phyloP scores from a whole-genome alignment of 2,797 vertebrate species.

The Choloepus didactylus region DNA sequence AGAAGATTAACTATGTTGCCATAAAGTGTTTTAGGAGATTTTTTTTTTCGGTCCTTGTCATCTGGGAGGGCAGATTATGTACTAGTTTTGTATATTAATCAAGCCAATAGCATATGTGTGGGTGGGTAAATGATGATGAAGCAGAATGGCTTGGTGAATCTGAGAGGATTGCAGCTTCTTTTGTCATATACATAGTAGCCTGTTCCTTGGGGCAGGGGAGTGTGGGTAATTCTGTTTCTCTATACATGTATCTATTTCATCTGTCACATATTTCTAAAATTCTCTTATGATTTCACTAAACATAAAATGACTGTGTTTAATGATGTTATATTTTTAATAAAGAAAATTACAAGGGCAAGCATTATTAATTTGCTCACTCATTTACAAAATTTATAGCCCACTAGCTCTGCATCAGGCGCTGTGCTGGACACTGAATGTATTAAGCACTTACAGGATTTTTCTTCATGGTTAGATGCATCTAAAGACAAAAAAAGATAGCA shows the following conservation, averaged over 20 bases:
- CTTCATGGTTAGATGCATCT: not conserved
- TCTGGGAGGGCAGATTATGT: not conserved
- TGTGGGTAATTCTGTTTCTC: not conserved
- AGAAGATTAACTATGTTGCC: constrained; percentile 55
- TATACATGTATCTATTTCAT: not conserved
- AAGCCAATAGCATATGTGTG: constrained; percentile 40
- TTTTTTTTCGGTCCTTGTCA: not conserved
- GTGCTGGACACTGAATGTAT: not conserved
- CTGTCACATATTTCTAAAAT: not conserved
- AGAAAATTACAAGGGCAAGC: not conserved
- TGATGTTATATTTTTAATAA: not conserved
- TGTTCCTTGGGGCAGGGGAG: not conserved
- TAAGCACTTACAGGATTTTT: not conserved
- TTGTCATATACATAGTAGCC: not conserved
- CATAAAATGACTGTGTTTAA: not conserved
- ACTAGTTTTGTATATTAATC: constrained; percentile 60
- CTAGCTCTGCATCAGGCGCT: not conserved
- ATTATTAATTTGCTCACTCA: not conserved
- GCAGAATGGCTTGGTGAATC: not conserved
- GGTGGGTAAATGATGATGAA: not conserved
- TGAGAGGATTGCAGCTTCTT: not conserved
- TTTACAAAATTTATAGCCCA: not conserved
- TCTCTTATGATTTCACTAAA: not conserved
- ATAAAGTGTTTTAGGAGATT: constrained; percentile 47
- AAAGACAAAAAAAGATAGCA: not conserved